These are phyloP conservation scores for Oophaga pumilio DNA, from an alignment of 2,113 vertebrate species.

Conservation along the genomic window DNA sequence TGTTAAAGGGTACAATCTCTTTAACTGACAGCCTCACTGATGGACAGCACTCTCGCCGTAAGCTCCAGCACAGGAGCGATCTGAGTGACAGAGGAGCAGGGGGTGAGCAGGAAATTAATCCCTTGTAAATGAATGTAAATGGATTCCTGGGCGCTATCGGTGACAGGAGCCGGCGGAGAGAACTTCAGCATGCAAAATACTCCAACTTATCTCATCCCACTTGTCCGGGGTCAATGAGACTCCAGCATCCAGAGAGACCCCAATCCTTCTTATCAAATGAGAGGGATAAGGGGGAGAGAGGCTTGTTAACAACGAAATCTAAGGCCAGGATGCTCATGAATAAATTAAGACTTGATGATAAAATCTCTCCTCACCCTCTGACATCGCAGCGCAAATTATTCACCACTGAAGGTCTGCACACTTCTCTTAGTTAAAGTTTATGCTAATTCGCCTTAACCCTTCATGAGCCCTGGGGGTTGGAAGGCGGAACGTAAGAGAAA, in stretches of 20 bases:
- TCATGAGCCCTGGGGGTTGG: background rate
- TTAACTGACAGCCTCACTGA: slow-evolving; percentile 48
- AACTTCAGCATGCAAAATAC: slow-evolving; percentile 63
- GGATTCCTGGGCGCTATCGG: slow-evolving; percentile 62
- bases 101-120: slow-evolving; percentile 68
- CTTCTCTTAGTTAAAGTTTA: slow-evolving; percentile 50
- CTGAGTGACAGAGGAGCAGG: slow-evolving; percentile 63
- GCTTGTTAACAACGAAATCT: slow-evolving; percentile 63
- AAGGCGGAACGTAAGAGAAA: background rate
- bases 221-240: slow-evolving; percentile 62
- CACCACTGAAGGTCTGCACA: slow-evolving; percentile 38
- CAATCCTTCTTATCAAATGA: slow-evolving; percentile 61
- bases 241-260: slow-evolving; percentile 60
- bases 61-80: slow-evolving; percentile 59
- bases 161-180: slow-evolving; percentile 64
- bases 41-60: slow-evolving; percentile 61
- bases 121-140: slow-evolving; percentile 69
- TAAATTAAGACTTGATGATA: slow-evolving; percentile 60
- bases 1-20: slow-evolving; percentile 53
- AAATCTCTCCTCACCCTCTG: slow-evolving; percentile 55
- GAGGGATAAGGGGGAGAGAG: slow-evolving; percentile 53
- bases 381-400: slow-evolving; percentile 53
- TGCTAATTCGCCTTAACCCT: slow-evolving; percentile 46
- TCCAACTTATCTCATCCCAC: slow-evolving; percentile 61
- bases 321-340: slow-evolving; percentile 59